Base-by-base conservation (phyloP, 2,888 invertebrate species). In the Sinohyriopsis cumingii region DNA sequence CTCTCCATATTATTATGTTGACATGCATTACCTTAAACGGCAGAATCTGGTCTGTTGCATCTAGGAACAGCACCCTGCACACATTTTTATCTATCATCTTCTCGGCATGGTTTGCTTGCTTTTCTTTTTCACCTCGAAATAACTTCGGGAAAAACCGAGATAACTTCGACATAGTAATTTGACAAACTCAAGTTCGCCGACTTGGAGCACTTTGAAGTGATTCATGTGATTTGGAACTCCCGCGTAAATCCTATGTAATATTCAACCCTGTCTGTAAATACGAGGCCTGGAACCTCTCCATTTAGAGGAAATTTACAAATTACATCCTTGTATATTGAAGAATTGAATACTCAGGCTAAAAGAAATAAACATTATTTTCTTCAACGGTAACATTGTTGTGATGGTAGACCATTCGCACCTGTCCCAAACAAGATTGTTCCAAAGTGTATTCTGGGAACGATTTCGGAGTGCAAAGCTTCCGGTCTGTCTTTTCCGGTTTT, bases 111-210 rank as follows among this genome's bases (percentile, higher is more conserved):
- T 72, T 68, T 24, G 67, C 63, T 20, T 70, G 74, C 61, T 74
- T 75, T 59, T 75, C 77, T 65, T 82, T 81, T 33, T 82, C 85
- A 56, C 82, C 78, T 69, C 85, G 72, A 22, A 86, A 75, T 68
- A 86, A 83, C 76, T 80, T 81, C 22, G 86, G 86, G 55, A 86
- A 64, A 68, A 86, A 82, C 62, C 82, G 75, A 19, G 84, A 84
- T 24, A 86, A 73, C 55, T 84, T 59, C 19, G 77, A 72, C 77
- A 77, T 77, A 63, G 25, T 22, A 25, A 24, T 33, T 45, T 55
- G 54, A 54, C 22, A 22, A n/a, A 22, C 55, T 53, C 63, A 63
- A 54, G 55, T 54, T 55, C 22, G 12, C 25, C n/a, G 22, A 45
- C 45, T 45, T 20, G 15, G 63, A 53, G 54, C 45, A 63, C 63